A percentile compares a stretch with the other conserved stretches of the same genome.
Conservation (phyloP, 2,113 vertebrate species). For the Phalacrocorax carbo region DNA sequence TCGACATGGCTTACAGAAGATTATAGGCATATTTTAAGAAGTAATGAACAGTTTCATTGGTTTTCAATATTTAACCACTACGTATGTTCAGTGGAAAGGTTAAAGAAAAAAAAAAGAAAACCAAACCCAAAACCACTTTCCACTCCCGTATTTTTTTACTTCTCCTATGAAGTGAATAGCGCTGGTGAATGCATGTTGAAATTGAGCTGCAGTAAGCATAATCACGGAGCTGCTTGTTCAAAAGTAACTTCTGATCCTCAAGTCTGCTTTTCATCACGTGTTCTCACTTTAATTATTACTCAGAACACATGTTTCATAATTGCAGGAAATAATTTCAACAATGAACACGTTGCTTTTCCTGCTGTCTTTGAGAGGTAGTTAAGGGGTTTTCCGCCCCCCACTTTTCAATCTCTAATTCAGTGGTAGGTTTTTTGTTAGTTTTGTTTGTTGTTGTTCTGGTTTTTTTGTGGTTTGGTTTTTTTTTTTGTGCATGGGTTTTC, state of each 20-base stretch:
- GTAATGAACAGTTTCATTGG: neutral
- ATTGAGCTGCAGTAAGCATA: neutral
- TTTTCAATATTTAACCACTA: neutral
- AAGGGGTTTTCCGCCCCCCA: accelerated
- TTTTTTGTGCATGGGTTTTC: no score
- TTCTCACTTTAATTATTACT: neutral
- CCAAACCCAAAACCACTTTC: neutral
- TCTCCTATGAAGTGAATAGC: neutral
- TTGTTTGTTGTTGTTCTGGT: no score
- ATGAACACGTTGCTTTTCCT: neutral
- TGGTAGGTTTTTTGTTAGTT: no score
- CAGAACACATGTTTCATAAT: neutral
- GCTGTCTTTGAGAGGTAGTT: neutral
- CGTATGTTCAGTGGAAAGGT: neutral
- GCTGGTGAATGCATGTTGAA: neutral
- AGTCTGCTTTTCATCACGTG: neutral
- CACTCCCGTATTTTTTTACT: neutral
- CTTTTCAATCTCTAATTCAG: neutral
- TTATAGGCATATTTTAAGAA: neutral
- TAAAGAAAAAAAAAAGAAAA: neutral
- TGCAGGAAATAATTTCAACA: neutral
- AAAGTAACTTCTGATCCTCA: neutral
- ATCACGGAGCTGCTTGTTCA: neutral
- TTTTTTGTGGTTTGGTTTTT: no score
- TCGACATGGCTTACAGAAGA: neutral